A percentile compares a stretch with the other conserved stretches of the same genome.
Evolutionary conservation across 23 tunicate species (phyloP).

Genomic region (Halocynthia roretzi): DNA sequence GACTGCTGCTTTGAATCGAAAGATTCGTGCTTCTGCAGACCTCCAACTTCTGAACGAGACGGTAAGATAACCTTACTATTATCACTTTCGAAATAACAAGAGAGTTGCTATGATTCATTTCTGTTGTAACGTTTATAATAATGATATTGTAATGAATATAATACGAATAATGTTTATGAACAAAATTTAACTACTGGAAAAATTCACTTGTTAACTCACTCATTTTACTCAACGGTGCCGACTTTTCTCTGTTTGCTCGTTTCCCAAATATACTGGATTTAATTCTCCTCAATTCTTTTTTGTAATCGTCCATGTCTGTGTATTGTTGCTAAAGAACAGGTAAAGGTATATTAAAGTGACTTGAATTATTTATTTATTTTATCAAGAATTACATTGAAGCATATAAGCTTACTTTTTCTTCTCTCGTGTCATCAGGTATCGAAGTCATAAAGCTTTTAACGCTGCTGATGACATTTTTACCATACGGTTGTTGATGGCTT

Average conservation of each 20-base stretch:
- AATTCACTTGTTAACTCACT: not conserved
- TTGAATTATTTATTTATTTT: not conserved
- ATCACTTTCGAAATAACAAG: too few species aligned
- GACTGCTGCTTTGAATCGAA: constrained; percentile 50
- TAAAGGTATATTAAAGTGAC: not conserved
- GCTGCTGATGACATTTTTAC: constrained; percentile 60
- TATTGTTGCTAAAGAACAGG: constrained; percentile 23
- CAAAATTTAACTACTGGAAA: too few species aligned
- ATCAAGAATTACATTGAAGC: not conserved
- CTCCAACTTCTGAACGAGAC: constrained; percentile 3
- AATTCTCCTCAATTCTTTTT: constrained; percentile 75
- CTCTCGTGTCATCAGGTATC: constrained; percentile 49
- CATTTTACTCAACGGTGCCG: constrained; percentile 18
- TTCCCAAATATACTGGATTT: constrained; percentile 78
- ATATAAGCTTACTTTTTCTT: constrained; percentile 2
- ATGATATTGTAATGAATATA: too few species aligned
- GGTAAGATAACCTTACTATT: not conserved
- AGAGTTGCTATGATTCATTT: too few species aligned
- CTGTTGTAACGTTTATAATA: too few species aligned
- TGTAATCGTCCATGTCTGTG: constrained; percentile 63
- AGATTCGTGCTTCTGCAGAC: constrained; percentile 58
- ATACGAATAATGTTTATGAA: too few species aligned
- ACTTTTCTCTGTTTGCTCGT: constrained; percentile 45
- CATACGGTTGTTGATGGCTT: not conserved
- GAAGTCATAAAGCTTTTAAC: constrained; percentile 95